Evolutionary conservation across 2,113 vertebrate species (phyloP).

Genomic region (Loxodonta africana): DNA sequence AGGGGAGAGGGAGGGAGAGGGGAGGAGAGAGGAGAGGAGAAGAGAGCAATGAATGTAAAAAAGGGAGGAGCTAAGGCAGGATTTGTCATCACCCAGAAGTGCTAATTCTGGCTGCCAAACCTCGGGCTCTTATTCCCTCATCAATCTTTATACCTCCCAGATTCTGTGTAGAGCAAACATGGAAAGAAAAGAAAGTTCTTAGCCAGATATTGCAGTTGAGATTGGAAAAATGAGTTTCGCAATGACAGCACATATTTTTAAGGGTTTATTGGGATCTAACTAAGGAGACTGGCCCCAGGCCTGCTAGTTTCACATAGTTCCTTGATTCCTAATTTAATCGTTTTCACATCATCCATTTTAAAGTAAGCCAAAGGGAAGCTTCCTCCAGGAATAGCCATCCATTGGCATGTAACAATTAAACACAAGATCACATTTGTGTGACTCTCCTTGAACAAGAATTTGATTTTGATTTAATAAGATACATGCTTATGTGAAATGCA

Average conservation of each 20-base stretch:
- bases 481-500: conserved; percentile 49
- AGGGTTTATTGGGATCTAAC: conserved; percentile 74
- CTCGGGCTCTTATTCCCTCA: conserved; percentile 67
- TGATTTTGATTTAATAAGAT: conserved; percentile 74
- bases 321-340: conserved; percentile 79
- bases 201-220: conserved; percentile 67
- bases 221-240: conserved; percentile 73
- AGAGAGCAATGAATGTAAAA: not conserved
- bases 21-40: not conserved
- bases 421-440: conserved; percentile 55
- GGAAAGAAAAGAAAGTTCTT: conserved; percentile 63
- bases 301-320: conserved; percentile 67
- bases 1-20: no score
- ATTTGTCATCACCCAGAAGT: conserved; percentile 77
- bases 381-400: conserved; percentile 68
- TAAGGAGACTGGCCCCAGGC: conserved; percentile 66
- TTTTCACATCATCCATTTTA: conserved; percentile 74
- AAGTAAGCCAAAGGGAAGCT: conserved; percentile 75
- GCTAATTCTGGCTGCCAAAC: conserved; percentile 64
- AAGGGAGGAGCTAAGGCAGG: not conserved
- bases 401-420: conserved; percentile 71
- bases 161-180: conserved; percentile 65
- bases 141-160: conserved; percentile 76
- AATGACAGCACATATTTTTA: conserved; percentile 80
- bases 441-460: conserved; percentile 62